These are phyloP conservation scores for Caenorhabditis briggsae DNA, from an alignment of 1,140 invertebrate species.

Conservation along the genomic window DNA sequence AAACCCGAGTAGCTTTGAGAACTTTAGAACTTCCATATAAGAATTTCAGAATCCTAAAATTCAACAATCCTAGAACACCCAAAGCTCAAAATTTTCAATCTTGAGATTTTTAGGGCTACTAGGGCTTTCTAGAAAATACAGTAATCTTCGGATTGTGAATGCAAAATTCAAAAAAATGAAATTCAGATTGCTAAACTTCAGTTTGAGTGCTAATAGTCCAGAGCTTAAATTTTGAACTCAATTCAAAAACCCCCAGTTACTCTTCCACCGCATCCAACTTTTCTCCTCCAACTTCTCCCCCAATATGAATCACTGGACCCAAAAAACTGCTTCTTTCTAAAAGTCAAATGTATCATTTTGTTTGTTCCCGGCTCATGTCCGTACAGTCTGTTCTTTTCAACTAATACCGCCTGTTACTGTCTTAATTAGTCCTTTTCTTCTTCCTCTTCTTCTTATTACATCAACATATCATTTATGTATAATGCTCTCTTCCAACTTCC, in stretches of 20 bases:
- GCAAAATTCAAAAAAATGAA: too few species aligned
- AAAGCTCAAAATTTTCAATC: too few species aligned
- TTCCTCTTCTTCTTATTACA: conserved; percentile 10
- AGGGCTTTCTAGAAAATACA: too few species aligned
- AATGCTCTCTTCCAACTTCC: conserved; percentile 31
- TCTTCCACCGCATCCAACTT: background rate
- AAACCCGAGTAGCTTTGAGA: too few species aligned
- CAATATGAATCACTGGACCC: conserved; percentile 9
- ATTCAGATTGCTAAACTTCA: too few species aligned
- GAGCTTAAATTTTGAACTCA: too few species aligned
- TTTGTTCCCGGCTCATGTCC: background rate
- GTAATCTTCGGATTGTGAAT: too few species aligned
- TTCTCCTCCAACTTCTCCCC: background rate
- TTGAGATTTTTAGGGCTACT: too few species aligned
- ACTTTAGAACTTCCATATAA: too few species aligned
- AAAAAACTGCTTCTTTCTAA: background rate
- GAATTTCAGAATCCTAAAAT: too few species aligned
- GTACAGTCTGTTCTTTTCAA: conserved; percentile 1
- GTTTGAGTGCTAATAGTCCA: too few species aligned
- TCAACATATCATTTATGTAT: background rate
- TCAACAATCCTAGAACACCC: too few species aligned
- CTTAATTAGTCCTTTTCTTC: conserved; percentile 29
- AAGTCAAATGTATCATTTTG: conserved; percentile 59
- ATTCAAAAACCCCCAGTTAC: background rate
- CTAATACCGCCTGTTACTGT: background rate